Base-by-base conservation (phyloP, 1,140 invertebrate genomes). In the Pissodes strobi region DNA sequence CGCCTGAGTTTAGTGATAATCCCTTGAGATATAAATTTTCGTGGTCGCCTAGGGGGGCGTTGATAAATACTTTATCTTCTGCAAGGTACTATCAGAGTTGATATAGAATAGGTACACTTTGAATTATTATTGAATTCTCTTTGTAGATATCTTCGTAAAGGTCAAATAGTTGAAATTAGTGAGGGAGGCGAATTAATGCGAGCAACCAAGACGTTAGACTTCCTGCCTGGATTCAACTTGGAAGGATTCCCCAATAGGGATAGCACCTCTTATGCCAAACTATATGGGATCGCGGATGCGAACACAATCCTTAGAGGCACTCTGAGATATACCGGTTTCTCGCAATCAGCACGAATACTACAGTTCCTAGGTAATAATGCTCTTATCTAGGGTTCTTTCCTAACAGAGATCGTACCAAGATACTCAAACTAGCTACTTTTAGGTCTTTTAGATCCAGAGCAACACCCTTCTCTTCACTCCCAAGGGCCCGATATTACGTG, bases 181-280 rank as follows among this genome's bases (percentile, higher is more conserved):
- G 86, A 86, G n/a, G 93, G 93, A 4, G 96, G 95, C 10, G 87
- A 88, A 56, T 79, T 99, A 2, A 89, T 99, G 87, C 89, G 94
- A 0, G 80, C 83, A 0, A 85, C 88, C 0, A 83, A 88, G 39
- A 81, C 87, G 1, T 80, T 98, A 15, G 86, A 95, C 71, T 99
- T 99, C 74, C 79, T 99, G 34, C 97, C 97, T 0, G 97, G 97
- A 2, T 98, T 99, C 75, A 92, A 94, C 19, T 81, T 99, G 13
- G 96, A 99, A 83, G 97, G 95, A 5, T 91, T 95, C 84, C 94
- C 92, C 0, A 99, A 99, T 81, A 83, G 97, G 63, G 97, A 99
- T 74, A 98, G 95, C 43, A 93, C 91, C 0, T 83, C 87, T 9
- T 99, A 99, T 76, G 85, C 86, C 1, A 83, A 91, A 17, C 81